Evolutionary conservation across 2,113 vertebrate genomes (phyloP).

Genomic region (Polypterus senegalus): DNA sequence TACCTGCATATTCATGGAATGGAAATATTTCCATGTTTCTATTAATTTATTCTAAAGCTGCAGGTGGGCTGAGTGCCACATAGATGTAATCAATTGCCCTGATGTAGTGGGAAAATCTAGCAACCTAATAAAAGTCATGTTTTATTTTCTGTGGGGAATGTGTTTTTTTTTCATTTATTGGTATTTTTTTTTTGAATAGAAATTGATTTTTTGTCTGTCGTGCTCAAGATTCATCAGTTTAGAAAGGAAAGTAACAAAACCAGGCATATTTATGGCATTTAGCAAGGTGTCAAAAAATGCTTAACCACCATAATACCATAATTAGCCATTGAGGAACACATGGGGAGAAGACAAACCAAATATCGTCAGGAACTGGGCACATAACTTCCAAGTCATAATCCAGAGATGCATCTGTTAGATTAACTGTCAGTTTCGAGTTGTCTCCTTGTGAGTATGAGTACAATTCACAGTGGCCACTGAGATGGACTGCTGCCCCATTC

Average conservation of each 20-base stretch:
- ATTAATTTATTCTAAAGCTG: conserved; percentile 57
- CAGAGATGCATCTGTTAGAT: too few relatives aligned
- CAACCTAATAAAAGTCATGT: conserved; percentile 34
- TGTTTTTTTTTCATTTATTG: conserved; percentile 20
- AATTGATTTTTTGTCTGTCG: conserved; percentile 28
- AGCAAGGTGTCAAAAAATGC: too few relatives aligned
- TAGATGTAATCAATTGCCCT: conserved; percentile 46
- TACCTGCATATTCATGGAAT: conserved; percentile 61
- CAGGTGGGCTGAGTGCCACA: conserved; percentile 52
- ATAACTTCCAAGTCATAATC: too few relatives aligned
- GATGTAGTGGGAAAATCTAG: conserved; percentile 40
- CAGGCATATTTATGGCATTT: too few relatives aligned
- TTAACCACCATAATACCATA: too few relatives aligned
- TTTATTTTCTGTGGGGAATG: conserved; percentile 42
- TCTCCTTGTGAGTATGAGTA: too few relatives aligned
- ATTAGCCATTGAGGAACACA: too few relatives aligned
- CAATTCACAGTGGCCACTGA: too few relatives aligned
- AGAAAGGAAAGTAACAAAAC: neutral
- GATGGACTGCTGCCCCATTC: too few relatives aligned
- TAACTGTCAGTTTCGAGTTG: too few relatives aligned
- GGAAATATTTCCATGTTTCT: conserved; percentile 49
- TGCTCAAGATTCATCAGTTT: neutral
- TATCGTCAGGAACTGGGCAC: too few relatives aligned
- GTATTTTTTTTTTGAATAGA: conserved; percentile 16
- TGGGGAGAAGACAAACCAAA: too few relatives aligned